Base-by-base conservation (phyloP, 2,113 vertebrate species). In the Proteles cristata region DNA sequence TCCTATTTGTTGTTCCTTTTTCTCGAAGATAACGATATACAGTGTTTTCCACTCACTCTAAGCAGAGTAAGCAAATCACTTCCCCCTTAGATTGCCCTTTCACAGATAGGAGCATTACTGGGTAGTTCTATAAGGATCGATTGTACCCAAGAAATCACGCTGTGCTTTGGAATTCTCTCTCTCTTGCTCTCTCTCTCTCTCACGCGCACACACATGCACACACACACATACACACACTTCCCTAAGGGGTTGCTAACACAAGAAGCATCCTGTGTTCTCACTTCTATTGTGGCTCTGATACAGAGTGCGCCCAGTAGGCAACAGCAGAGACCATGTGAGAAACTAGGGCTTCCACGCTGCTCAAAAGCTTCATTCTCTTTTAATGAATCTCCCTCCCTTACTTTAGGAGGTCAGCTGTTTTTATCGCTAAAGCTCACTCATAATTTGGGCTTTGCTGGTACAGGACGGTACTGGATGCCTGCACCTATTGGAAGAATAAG, bases 91-190 rank as follows among this genome's bases (percentile, higher is more conserved):
- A 8, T 66, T 97, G 94, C 96, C 97, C 96, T 94, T 96, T 96
- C 96, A 96, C 96, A 98, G 98, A 97, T 26, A 87, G 69, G 84
- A 92, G 87, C 50, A 58, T 97, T 98, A 97, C 92, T 97, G 96
- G 83, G 86, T 68, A 98, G 93, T 93, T 68, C 87, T 95, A 96
- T 73, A 91, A 87, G 84, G 81, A 97, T 95, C 65, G 0, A 63
- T 74, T 17, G 33, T 69, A 48, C 9, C 2, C 26, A 43, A 88
- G 73, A 91, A 95, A 96, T 97, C 96, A 96, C 79, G 95, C 53
- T 95, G 96, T 95, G 95, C 79, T 95, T 96, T 79, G 88, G 39
- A 96, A 80, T n/a, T 11, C 21, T 50, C 17, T 39, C 55, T 88
- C 14, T 45, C 73, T 74, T 11, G 43, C 11, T 74, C 71, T 39